These are phyloP conservation scores for Rhombomys opimus DNA, from an alignment of 2,113 vertebrate genomes.

Conservation along the genomic window DNA sequence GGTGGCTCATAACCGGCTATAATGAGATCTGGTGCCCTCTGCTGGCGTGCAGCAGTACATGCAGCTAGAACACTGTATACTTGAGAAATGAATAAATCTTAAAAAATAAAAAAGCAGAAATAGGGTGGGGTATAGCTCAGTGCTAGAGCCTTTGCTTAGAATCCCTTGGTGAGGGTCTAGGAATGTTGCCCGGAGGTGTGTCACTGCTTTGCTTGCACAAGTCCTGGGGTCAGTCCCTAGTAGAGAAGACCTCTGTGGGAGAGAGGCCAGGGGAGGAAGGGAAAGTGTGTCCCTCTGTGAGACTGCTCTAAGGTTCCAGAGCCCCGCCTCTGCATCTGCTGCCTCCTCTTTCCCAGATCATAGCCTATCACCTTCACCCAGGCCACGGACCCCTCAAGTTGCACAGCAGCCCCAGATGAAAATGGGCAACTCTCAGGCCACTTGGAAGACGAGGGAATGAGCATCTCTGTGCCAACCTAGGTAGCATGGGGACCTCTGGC, in stretches of 20 bases:
- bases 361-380: not conserved
- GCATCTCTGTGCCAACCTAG: not conserved
- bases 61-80: no score
- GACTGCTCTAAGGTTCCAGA: not conserved
- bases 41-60: no score
- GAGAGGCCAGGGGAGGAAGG: not conserved
- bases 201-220: not conserved
- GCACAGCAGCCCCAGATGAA: not conserved
- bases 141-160: not conserved
- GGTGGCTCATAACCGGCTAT: no score
- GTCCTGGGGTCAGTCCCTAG: not conserved
- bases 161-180: not conserved
- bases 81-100: no score
- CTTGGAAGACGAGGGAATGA: not conserved
- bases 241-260: not conserved
- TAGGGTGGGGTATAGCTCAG: not conserved
- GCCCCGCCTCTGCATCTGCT: not conserved
- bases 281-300: not conserved
- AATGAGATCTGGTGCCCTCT: no score
- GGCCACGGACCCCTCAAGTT: not conserved
- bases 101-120: not conserved
- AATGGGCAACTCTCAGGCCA: not conserved
- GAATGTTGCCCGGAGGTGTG: no score
- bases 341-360: not conserved
- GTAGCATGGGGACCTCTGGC: not conserved